A percentile compares a stretch with the other conserved stretches of the same genome.
Conservation (phyloP, 2,113 vertebrate species). For the Prietella phreatophila region DNA sequence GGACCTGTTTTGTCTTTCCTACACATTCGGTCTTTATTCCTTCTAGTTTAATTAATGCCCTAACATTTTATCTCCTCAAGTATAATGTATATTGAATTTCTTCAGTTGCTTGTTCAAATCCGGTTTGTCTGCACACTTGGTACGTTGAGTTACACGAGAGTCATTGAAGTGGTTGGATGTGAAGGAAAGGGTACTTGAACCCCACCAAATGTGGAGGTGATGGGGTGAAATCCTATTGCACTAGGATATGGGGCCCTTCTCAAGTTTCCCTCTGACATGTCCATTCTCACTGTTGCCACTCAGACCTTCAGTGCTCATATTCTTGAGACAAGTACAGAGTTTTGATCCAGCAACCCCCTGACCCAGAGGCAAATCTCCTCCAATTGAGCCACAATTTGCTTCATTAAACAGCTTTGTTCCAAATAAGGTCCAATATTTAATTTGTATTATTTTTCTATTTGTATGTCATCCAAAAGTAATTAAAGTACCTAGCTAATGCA, state of each 20-base stretch:
- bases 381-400: background rate
- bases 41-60: no score
- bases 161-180: background rate
- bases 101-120: no score
- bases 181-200: background rate
- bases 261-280: background rate
- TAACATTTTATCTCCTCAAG: no score
- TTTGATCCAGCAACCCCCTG: background rate
- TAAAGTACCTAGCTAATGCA: no score
- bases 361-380: background rate
- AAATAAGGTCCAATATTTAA: background rate
- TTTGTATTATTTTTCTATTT: background rate
- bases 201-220: no score
- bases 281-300: no score
- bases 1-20: no score
- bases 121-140: no score
- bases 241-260: background rate
- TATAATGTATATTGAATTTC: no score
- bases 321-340: background rate
- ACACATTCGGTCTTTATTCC: no score
- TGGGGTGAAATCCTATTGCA: background rate
- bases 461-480: background rate
- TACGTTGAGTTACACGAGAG: no score
- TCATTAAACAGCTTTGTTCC: background rate
- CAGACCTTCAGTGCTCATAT: no score